Evolutionary conservation across 2,888 invertebrate genomes (phyloP).

Genomic region (Diadegma fenestrale): DNA sequence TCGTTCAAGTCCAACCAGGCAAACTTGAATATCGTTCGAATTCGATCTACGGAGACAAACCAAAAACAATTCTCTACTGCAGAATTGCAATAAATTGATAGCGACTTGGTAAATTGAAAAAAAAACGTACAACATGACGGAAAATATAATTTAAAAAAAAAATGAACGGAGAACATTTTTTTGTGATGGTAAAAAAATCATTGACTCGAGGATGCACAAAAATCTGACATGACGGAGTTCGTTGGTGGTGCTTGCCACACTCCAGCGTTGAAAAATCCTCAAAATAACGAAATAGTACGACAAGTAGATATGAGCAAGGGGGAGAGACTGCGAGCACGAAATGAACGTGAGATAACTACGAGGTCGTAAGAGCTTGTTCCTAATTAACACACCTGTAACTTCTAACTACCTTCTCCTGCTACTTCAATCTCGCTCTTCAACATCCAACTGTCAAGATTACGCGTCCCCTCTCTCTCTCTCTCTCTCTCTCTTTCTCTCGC

Average conservation of each 20-base stretch:
- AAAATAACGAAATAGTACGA: neutral
- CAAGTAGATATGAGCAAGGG: neutral
- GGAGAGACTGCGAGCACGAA: conserved; percentile 6
- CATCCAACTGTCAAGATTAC: neutral
- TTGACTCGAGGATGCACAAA: neutral
- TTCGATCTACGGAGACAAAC: too few species aligned
- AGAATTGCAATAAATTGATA: too few species aligned
- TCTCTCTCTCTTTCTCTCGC: too few species aligned
- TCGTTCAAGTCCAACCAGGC: too few species aligned
- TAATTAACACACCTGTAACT: conserved; percentile 61
- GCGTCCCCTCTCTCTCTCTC: neutral
- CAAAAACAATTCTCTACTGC: too few species aligned
- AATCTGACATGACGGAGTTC: neutral
- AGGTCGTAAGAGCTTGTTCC: conserved; percentile 48
- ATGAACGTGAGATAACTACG: conserved; percentile 40
- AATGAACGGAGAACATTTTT: neutral
- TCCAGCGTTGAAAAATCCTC: conserved; percentile 24
- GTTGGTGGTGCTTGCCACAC: neutral
- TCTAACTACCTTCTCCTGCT: conserved; percentile 16
- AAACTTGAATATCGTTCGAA: too few species aligned
- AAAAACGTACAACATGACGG: neutral
- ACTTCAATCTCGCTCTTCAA: conserved; percentile 20
- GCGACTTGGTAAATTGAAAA: neutral
- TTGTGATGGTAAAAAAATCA: neutral
- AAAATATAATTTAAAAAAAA: neutral